A percentile compares a stretch with the other conserved stretches of the same genome.
Conservation (phyloP, 2,888 invertebrate genomes). For the Megamerina dolium region DNA sequence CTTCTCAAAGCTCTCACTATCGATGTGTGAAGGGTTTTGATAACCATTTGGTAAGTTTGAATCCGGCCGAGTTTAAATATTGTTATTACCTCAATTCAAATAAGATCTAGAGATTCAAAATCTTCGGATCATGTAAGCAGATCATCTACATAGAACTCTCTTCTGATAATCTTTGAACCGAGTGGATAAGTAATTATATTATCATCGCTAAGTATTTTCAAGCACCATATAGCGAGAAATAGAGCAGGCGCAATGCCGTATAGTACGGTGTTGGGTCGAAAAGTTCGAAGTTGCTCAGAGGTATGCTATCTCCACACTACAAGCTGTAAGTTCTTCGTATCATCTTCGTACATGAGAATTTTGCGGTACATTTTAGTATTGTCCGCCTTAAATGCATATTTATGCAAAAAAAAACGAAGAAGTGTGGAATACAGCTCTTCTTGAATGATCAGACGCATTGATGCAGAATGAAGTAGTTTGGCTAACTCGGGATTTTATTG, state of each 20-base stretch:
- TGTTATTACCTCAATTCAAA: too few species aligned
- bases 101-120: too few species aligned
- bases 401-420: conserved; percentile 2
- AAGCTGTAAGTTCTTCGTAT: conserved; percentile 7
- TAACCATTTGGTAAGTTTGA: too few species aligned
- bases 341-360: conserved; percentile 3
- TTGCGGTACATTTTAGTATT: conserved; percentile 5
- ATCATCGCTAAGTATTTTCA: background rate
- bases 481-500: conserved; percentile 3
- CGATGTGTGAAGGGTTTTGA: too few species aligned
- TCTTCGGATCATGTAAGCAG: background rate
- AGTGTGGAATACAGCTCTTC: conserved; percentile 5
- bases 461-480: conserved; percentile 13
- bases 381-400: background rate
- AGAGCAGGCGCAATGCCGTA: conserved; percentile 1
- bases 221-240: conserved; percentile 3
- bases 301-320: conserved; percentile 2
- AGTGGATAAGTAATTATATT: background rate
- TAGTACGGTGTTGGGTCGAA: background rate
- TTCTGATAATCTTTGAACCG: background rate
- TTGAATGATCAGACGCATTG: conserved; percentile 10
- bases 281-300: background rate
- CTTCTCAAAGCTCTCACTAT: too few species aligned
- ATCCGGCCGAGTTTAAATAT: too few species aligned
- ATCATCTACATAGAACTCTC: conserved; percentile 8